Evolutionary conservation across 2,888 invertebrate species (phyloP).

Genomic region (Poecilobothrus nobilitatus): DNA sequence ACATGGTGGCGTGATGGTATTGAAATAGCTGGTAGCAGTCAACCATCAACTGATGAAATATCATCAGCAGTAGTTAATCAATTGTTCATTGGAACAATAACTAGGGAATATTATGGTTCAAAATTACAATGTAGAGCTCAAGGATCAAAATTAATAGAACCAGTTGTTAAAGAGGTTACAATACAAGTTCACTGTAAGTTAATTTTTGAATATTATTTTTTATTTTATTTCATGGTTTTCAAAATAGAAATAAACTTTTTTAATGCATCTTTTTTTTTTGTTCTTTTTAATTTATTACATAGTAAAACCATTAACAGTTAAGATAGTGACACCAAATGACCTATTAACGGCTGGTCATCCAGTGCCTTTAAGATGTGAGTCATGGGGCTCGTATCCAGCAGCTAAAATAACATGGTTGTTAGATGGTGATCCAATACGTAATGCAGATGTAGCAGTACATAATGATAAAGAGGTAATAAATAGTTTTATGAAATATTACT

Average conservation of each 20-base stretch:
- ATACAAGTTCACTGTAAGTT: slow-evolving; percentile 62
- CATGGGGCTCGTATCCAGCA: slow-evolving; percentile 73
- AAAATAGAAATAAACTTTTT: too few relatives aligned
- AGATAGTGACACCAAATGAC: slow-evolving; percentile 62
- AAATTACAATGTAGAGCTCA: slow-evolving; percentile 71
- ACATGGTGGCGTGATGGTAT: slow-evolving; percentile 75
- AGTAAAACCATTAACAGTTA: slow-evolving; percentile 74
- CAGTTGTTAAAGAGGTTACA: slow-evolving; percentile 62
- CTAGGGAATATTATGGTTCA: slow-evolving; percentile 62
- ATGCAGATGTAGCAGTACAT: slow-evolving; percentile 53
- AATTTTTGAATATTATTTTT: neutral
- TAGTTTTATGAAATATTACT: neutral
- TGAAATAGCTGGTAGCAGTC: slow-evolving; percentile 64
- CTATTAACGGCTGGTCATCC: slow-evolving; percentile 65
- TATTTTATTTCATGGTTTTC: neutral
- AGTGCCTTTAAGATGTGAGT: slow-evolving; percentile 66
- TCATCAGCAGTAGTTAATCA: slow-evolving; percentile 62
- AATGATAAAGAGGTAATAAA: slow-evolving; percentile 41
- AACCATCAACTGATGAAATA: slow-evolving; percentile 53
- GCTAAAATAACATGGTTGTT: slow-evolving; percentile 76
- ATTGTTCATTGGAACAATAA: slow-evolving; percentile 61
- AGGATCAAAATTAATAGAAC: slow-evolving; percentile 60
- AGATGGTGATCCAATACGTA: slow-evolving; percentile 58
- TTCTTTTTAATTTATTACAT: slow-evolving; percentile 31
- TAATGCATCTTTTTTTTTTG: neutral